Evolutionary conservation across 1,140 invertebrate species (phyloP).

Genomic region (Stegodyphus dumicola): DNA sequence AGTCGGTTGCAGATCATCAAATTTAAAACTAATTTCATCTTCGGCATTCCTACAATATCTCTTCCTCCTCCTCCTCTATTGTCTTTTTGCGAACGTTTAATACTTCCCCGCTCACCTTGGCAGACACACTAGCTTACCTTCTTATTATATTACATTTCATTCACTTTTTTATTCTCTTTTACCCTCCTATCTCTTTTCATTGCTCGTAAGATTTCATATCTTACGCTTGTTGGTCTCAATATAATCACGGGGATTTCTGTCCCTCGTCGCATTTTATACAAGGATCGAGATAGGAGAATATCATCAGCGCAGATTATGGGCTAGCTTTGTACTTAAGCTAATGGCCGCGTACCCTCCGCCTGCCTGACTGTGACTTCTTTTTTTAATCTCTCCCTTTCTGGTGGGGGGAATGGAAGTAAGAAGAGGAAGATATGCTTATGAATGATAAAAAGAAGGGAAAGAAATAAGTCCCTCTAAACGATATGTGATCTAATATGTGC

Average conservation of each 20-base stretch:
- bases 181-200: conserved; percentile 5
- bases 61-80: background rate
- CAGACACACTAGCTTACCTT: background rate
- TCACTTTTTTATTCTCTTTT: conserved; percentile 1
- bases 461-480: conserved; percentile 40
- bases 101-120: background rate
- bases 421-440: conserved; percentile 40
- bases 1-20: conserved; percentile 8
- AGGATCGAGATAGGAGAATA: background rate
- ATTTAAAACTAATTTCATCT: conserved; percentile 29
- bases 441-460: conserved; percentile 38
- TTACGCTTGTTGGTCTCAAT: conserved; percentile 40
- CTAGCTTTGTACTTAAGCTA: conserved; percentile 46
- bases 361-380: conserved; percentile 7
- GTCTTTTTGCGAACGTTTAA: background rate
- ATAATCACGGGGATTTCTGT: conserved; percentile 26
- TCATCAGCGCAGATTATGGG: conserved; percentile 36
- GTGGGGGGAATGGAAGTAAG: background rate
- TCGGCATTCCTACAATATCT: background rate
- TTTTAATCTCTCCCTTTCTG: conserved; percentile 10
- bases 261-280: conserved; percentile 1
- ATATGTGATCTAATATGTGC: conserved; percentile 50
- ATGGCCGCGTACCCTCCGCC: background rate
- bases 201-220: conserved; percentile 39
- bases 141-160: conserved; percentile 32